Percentiles rank a stretch among this genome's conserved stretches.
Conservation (phyloP, 2,888 invertebrate genomes). For the Ligdia adustata region DNA sequence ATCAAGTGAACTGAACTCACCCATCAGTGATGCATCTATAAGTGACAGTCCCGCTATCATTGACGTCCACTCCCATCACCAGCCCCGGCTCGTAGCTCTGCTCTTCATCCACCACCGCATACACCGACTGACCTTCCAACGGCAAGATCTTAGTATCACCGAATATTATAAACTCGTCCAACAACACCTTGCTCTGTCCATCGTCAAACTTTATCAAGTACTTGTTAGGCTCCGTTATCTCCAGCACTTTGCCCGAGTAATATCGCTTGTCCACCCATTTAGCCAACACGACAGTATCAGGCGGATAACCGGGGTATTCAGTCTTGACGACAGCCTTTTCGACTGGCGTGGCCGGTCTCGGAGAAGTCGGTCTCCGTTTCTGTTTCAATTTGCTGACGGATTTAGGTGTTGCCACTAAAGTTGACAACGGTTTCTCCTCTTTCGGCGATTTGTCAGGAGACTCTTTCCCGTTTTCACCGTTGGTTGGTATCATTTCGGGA, state of each 20-base stretch:
- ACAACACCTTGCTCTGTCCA: conserved; percentile 82
- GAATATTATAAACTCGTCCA: conserved; percentile 86
- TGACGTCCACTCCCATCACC: conserved; percentile 74
- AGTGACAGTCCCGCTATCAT: conserved; percentile 69
- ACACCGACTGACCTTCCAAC: conserved; percentile 80
- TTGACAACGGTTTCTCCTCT: conserved; percentile 66
- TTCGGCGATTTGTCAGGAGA: conserved; percentile 65
- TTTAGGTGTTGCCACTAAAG: conserved; percentile 70
- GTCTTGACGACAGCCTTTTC: conserved; percentile 61
- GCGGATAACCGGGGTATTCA: conserved; percentile 68
- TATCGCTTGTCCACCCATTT: conserved; percentile 88
- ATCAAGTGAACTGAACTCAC: conserved; percentile 59
- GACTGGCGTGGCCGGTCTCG: conserved; percentile 73
- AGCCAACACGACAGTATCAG: conserved; percentile 83
- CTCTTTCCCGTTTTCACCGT: conserved; percentile 61
- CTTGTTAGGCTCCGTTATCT: conserved; percentile 83
- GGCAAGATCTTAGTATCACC: conserved; percentile 79
- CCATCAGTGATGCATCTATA: conserved; percentile 79
- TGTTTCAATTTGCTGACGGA: conserved; percentile 72
- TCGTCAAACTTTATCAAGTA: conserved; percentile 87
- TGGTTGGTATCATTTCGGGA: conserved; percentile 76
- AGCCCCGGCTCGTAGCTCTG: conserved; percentile 82
- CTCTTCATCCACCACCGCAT: conserved; percentile 80
- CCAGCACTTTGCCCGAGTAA: conserved; percentile 85
- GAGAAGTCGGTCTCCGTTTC: conserved; percentile 70